Conservation (phyloP, 2,888 invertebrate species). For the Apotomis turbidana region DNA sequence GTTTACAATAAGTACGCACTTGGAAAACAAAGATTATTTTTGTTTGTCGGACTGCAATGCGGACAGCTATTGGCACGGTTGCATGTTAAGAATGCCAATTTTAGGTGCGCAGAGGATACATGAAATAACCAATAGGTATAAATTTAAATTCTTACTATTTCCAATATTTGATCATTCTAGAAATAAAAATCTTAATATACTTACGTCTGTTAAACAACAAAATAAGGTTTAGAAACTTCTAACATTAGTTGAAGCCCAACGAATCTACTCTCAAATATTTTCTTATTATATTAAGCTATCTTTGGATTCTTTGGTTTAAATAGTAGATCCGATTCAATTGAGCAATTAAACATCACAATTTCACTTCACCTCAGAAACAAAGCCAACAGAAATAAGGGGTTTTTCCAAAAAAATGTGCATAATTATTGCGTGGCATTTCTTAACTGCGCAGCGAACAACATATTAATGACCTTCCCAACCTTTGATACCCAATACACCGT, state of each 20-base stretch:
- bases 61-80: constrained; percentile 20
- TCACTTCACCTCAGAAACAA: background rate
- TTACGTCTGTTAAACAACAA: too few species aligned
- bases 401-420: background rate
- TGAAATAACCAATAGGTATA: background rate
- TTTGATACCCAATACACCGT: constrained; percentile 35
- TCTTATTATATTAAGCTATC: too few species aligned
- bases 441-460: constrained; percentile 11
- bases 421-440: constrained; percentile 13
- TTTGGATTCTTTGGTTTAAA: too few species aligned
- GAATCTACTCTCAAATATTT: too few species aligned
- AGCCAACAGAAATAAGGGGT: background rate
- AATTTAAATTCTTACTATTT: background rate
- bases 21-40: background rate
- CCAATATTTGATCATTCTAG: too few species aligned
- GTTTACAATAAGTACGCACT: background rate
- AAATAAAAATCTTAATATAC: too few species aligned
- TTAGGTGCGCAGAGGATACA: background rate
- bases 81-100: constrained; percentile 36
- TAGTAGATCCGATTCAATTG: too few species aligned
- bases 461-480: constrained; percentile 37
- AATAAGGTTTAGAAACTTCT: too few species aligned
- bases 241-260: too few species aligned
- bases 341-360: background rate
- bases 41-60: constrained; percentile 35